Evolutionary conservation across 2,113 vertebrate genomes (phyloP).

Genomic region (Pogonocichla stellata): DNA sequence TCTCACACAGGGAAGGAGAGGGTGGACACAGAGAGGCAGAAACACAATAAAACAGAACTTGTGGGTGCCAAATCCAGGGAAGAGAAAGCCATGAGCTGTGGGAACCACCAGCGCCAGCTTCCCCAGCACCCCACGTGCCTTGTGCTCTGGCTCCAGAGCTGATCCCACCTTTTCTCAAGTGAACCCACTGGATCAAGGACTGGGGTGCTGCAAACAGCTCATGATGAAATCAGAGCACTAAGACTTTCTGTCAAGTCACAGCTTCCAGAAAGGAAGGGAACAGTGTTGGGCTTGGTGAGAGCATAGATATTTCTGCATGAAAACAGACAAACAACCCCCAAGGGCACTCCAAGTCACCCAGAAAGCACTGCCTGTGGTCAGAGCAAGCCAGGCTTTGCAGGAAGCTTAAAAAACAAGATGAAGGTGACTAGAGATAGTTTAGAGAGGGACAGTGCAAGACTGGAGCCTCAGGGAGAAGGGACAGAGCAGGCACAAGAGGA

Average conservation of each 20-base stretch:
- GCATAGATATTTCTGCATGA: fast-evolving
- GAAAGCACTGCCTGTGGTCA: neutral
- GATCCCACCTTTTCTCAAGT: neutral
- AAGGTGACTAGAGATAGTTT: fast-evolving
- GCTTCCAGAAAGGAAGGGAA: neutral
- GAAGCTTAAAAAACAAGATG: neutral
- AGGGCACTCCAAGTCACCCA: neutral
- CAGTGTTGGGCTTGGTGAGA: neutral
- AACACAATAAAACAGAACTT: neutral
- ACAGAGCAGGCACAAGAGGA: neutral
- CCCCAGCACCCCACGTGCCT: fast-evolving
- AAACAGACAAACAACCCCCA: neutral
- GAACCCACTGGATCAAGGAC: neutral
- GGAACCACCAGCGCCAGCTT: neutral
- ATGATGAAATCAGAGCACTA: neutral
- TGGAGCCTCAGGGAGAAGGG: neutral
- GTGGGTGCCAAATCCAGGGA: neutral
- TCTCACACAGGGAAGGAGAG: neutral
- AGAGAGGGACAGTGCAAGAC: neutral
- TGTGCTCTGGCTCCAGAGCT: neutral
- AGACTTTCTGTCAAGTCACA: no score
- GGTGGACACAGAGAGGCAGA: neutral
- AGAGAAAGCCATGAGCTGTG: neutral
- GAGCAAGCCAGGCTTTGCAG: neutral
- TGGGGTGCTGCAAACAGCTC: neutral